phyloP scores from a whole-genome alignment of 2,113 vertebrate genomes.

The Clinocottus analis region DNA sequence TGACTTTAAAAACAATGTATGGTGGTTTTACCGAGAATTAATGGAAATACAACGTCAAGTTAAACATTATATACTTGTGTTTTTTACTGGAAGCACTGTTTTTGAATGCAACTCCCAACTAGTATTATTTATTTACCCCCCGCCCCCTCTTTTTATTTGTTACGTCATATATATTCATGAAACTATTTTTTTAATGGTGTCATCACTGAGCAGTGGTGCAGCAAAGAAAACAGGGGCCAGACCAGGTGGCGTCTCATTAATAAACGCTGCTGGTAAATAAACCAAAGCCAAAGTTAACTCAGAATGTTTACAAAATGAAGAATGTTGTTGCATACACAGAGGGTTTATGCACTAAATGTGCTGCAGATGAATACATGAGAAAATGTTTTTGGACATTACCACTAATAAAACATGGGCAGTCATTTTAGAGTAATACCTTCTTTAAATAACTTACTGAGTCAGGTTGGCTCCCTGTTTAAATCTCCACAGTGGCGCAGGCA shows the following conservation, averaged over 20 bases:
- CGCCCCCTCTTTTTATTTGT: not conserved
- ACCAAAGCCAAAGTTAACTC: not conserved
- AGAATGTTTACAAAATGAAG: not conserved
- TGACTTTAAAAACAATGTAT: not conserved
- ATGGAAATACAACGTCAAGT: not conserved
- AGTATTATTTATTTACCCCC: not conserved
- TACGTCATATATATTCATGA: not conserved
- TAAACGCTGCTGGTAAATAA: not conserved
- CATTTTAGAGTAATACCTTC: not conserved
- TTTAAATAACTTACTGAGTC: too few relatives aligned
- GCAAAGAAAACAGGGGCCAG: not conserved
- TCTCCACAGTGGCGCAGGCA: constrained; percentile 7
- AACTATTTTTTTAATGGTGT: not conserved
- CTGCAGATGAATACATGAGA: not conserved
- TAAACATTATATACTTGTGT: too few relatives aligned
- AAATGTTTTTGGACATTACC: not conserved
- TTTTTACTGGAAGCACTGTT: not conserved
- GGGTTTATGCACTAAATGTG: not conserved
- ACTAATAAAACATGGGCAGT: not conserved
- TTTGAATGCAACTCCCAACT: not conserved
- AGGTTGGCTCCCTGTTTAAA: too few relatives aligned
- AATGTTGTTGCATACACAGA: not conserved
- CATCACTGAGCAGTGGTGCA: not conserved
- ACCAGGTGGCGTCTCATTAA: not conserved
- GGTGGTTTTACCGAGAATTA: not conserved